A percentile compares a stretch with the other conserved stretches of the same genome.
Conservation (phyloP, 2,888 invertebrate species). For the Pycnomerus fuliginosus region DNA sequence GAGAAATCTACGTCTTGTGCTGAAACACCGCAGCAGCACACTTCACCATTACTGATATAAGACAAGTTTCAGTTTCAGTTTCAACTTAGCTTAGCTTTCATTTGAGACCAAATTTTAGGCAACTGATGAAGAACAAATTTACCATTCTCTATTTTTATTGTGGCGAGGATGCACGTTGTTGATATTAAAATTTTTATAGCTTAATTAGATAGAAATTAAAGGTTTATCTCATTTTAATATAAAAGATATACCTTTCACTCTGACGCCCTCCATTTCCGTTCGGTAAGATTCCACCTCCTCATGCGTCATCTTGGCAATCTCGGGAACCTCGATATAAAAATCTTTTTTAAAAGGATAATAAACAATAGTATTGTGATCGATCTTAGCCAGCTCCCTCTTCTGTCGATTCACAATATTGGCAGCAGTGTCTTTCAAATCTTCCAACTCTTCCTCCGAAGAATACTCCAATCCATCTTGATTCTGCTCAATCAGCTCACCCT, state of each 20-base stretch:
- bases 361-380: slow-evolving; percentile 84
- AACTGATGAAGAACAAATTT: no score
- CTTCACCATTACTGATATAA: no score
- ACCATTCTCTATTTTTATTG: no score
- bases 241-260: slow-evolving; percentile 73
- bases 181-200: no score
- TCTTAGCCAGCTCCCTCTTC: slow-evolving; percentile 88
- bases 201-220: no score
- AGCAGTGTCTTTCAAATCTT: slow-evolving; percentile 89
- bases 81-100: no score
- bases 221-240: no score
- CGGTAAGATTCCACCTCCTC: slow-evolving; percentile 85
- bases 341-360: slow-evolving; percentile 83
- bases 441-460: slow-evolving; percentile 95
- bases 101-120: no score
- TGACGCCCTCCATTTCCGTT: slow-evolving; percentile 90
- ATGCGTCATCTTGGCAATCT: slow-evolving; percentile 86
- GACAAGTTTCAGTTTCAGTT: no score
- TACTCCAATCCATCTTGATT: slow-evolving; percentile 98
- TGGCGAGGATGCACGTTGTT: no score
- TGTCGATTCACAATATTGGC: slow-evolving; percentile 87
- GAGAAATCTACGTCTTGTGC: no score
- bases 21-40: no score
- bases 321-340: slow-evolving; percentile 97
- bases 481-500: slow-evolving; percentile 98